A percentile compares a stretch with the other conserved stretches of the same genome.
These are phyloP conservation scores for Acanthochromis polyacanthus DNA, from an alignment of 2,113 vertebrate species.

Conservation along the genomic window DNA sequence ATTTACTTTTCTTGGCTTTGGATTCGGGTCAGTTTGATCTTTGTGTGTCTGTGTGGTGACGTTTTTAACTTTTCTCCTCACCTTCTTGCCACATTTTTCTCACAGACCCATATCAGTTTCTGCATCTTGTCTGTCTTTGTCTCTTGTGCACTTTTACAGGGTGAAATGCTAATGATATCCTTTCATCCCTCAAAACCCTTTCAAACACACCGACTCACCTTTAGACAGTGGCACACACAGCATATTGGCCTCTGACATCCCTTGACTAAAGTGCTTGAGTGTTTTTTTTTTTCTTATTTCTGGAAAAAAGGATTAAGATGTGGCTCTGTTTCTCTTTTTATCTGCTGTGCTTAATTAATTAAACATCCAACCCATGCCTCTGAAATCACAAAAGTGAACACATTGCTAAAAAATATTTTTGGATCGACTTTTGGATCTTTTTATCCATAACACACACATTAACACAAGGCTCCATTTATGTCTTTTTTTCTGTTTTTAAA, in stretches of 20 bases:
- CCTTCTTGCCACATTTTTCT: background rate
- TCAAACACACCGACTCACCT: background rate
- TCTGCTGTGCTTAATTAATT: too few relatives aligned
- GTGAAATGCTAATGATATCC: background rate
- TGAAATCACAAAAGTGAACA: background rate
- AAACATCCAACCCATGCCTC: too few relatives aligned
- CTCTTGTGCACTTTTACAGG: background rate
- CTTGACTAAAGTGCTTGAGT: background rate
- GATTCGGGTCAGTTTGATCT: background rate
- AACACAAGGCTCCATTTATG: constrained; percentile 20
- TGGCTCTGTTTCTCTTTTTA: too few relatives aligned
- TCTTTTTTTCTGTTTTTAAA: background rate
- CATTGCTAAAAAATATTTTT: background rate
- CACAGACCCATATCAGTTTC: background rate
- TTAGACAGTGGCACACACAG: background rate
- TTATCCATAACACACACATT: background rate
- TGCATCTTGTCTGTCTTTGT: background rate
- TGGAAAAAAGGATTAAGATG: too few relatives aligned
- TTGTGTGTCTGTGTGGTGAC: background rate
- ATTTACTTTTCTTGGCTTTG: background rate
- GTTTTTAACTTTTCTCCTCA: background rate
- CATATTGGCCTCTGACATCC: too few relatives aligned
- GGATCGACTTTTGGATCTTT: background rate
- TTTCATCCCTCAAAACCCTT: background rate
- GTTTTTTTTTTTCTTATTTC: background rate